Conservation (phyloP, 2,888 invertebrate genomes). For the Dusona sp. region DNA sequence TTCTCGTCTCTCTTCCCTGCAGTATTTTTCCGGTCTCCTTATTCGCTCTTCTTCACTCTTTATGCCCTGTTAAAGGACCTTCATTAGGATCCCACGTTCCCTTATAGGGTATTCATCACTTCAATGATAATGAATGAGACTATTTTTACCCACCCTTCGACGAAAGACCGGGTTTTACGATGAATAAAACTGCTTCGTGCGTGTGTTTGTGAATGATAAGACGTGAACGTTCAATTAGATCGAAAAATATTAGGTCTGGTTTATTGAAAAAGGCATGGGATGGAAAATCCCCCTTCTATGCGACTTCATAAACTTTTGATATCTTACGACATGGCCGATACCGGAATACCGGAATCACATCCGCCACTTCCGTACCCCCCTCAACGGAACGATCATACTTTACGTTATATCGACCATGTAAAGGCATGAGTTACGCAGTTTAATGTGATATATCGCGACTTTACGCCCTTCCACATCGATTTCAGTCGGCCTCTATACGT, state of each 20-base stretch:
- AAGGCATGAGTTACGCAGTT: conserved; percentile 18
- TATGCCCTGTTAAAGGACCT: conserved; percentile 27
- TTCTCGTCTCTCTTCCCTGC: neutral
- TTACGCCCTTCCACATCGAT: neutral
- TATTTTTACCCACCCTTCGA: conserved; percentile 20
- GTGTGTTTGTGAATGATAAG: conserved; percentile 4
- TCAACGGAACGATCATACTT: conserved; percentile 4
- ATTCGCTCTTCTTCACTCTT: conserved; percentile 11
- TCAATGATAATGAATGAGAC: conserved; percentile 30
- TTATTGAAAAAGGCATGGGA: neutral
- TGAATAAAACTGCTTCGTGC: neutral
- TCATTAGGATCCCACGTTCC: conserved; percentile 28
- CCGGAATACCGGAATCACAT: conserved; percentile 48
- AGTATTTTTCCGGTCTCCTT: conserved; percentile 17
- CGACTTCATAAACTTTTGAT: conserved; percentile 50
- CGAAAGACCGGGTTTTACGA: conserved; percentile 20
- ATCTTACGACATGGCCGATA: conserved; percentile 17
- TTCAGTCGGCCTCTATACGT: neutral
- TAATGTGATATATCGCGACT: neutral
- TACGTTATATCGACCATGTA: conserved; percentile 28
- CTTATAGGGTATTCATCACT: conserved; percentile 42
- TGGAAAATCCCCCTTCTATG: neutral
- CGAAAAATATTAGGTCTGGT: conserved; percentile 20
- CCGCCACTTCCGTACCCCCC: conserved; percentile 34
- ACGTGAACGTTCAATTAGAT: conserved; percentile 50